Evolutionary conservation across 2,113 vertebrate species (phyloP), one percentile per base, ranked within the genome.

Genomic region (Puntigrus tetrazona): DNA sequence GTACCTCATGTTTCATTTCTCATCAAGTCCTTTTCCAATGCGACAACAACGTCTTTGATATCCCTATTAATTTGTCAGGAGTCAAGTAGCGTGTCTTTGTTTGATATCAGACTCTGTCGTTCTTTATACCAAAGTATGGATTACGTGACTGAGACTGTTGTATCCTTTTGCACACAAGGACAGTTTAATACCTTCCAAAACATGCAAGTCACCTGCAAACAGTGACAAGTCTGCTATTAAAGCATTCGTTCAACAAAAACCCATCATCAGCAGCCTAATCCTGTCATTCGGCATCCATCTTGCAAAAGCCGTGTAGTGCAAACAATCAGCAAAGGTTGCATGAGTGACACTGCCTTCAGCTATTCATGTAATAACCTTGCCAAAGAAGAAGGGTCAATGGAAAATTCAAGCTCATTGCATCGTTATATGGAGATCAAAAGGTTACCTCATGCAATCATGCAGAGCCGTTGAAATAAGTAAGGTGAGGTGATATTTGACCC

Each of bases 381-480:
- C 63, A 69, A 70, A 82, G 61, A 36, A 82, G 20, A 45, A n/a
- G 63, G 41, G 78, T 31, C 31, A 47, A 65, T 45, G 38, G 38
- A 67, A 80, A 70, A 38, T 18, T 55, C 29, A 52, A 82, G 65
- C 65, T 72, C 61, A 67, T 50, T 70, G 65, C 80, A 82, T 70
- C 29, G 9, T 70, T 72, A 82, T 70, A 82, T 70, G 65, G 63
- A 50, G 61, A 81, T 72, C 80, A 82, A 27, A 70, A 82, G 65
- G 80, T 82, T 50, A 55, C 43, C 41, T 70, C 63, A 82, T 82
- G 80, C 80, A 82, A 82, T 82, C 65, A 82, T 82, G 80, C 65
- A 52, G 80, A 22, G 45, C 29, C 11, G 20, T 36, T n/a, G 47
- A 31, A 38, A 70, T 82, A 80, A 80, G 43, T 9, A 14, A 65